phyloP scores from a whole-genome alignment of 2,797 vertebrate species.

The Macropodus opercularis region DNA sequence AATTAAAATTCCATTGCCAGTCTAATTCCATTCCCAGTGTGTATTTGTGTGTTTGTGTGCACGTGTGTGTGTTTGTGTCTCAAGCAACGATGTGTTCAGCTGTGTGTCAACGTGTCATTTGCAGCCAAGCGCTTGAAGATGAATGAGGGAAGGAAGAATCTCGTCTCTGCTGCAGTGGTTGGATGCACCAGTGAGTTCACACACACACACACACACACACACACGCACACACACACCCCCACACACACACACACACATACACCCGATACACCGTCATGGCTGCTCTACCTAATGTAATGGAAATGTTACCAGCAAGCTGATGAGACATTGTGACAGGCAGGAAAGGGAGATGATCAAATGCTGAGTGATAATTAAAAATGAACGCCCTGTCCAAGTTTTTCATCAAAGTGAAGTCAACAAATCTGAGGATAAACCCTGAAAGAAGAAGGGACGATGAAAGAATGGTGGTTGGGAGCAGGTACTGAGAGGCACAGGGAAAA shows the following conservation, averaged over 20 bases:
- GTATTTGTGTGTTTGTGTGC: conserved; percentile 17
- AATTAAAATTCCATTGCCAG: conserved; percentile 67
- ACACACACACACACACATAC: conserved; percentile 18
- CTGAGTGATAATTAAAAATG: conserved; percentile 68
- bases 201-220: conserved; percentile 22
- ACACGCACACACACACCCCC: conserved; percentile 14
- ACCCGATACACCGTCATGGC: conserved; percentile 19
- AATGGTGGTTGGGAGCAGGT: not conserved
- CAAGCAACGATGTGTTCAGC: conserved; percentile 39
- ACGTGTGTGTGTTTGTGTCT: conserved; percentile 22
- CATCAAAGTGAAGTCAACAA: conserved; percentile 12
- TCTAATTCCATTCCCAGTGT: conserved; percentile 49
- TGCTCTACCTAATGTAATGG: conserved; percentile 65
- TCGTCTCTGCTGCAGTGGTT: conserved; percentile 53
- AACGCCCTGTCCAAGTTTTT: conserved; percentile 23
- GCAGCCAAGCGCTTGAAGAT: conserved; percentile 75
- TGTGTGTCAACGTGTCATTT: conserved; percentile 70
- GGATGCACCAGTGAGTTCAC: conserved; percentile 49
- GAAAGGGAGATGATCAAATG: conserved; percentile 60
- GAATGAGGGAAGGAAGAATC: conserved; percentile 69
- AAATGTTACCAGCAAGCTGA: conserved; percentile 60
- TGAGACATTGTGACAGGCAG: conserved; percentile 58
- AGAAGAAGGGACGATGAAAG: not conserved
- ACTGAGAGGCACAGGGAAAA: conserved; percentile 4
- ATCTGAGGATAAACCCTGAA: conserved; percentile 1